A percentile compares a stretch with the other conserved stretches of the same genome.
phyloP scores from a whole-genome alignment of 2,888 invertebrate genomes.

The Cataglyphis cursor region DNA sequence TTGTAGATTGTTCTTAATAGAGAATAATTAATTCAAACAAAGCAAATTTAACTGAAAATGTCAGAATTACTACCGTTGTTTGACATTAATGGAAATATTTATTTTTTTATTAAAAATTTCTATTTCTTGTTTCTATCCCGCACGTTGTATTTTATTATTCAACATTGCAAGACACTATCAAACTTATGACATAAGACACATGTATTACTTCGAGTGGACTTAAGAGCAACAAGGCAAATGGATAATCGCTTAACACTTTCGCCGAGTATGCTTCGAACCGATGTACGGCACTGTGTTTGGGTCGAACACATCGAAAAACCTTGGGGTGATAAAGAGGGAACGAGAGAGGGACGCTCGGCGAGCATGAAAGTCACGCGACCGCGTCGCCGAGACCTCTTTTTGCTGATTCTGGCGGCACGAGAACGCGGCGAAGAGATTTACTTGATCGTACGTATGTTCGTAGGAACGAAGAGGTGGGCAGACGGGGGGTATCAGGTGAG shows the following conservation, averaged over 20 bases:
- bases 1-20: background rate
- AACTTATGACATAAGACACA: background rate
- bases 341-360: constrained; percentile 46
- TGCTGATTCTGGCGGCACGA: constrained; percentile 72
- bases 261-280: background rate
- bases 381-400: constrained; percentile 71
- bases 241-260: constrained; percentile 9
- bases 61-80: background rate
- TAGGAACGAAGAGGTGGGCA: constrained; percentile 6
- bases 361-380: constrained; percentile 80
- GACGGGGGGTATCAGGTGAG: constrained; percentile 48
- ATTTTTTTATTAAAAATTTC: background rate
- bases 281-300: constrained; percentile 57
- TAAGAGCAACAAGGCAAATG: background rate
- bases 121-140: background rate
- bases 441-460: constrained; percentile 20
- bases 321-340: constrained; percentile 34
- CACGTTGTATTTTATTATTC: constrained; percentile 3
- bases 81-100: background rate
- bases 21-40: background rate
- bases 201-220: background rate
- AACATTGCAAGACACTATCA: background rate
- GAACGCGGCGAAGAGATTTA: constrained; percentile 44
- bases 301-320: constrained; percentile 35
- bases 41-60: background rate